phyloP scores from a whole-genome alignment of 2,888 invertebrate species.

The Plagiodera versicolora region DNA sequence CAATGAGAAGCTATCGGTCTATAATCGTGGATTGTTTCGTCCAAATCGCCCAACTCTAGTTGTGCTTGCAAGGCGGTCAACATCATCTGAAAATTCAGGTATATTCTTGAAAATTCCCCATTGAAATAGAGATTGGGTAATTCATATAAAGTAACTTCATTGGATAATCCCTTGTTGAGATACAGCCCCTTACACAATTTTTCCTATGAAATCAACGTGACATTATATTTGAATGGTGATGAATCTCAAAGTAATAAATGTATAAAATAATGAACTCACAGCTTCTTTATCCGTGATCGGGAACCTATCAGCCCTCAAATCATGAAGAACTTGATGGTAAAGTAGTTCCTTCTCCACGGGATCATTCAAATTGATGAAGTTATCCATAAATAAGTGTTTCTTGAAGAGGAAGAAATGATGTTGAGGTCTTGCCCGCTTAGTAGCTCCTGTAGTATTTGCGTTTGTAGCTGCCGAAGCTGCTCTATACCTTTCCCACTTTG shows the following conservation, averaged over 20 bases:
- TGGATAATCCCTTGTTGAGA: too few relatives aligned
- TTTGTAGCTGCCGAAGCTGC: conserved; percentile 63
- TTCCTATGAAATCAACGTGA: too few relatives aligned
- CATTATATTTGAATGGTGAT: too few relatives aligned
- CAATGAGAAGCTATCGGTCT: conserved; percentile 76
- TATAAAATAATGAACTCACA: conserved; percentile 63
- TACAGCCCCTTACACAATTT: too few relatives aligned
- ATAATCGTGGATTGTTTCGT: conserved; percentile 66
- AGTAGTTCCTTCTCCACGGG: conserved; percentile 91
- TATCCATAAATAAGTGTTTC: conserved; percentile 81
- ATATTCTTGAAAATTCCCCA: conserved; percentile 9
- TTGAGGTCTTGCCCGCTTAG: conserved; percentile 53
- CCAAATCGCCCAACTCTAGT: conserved; percentile 84
- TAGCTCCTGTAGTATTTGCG: conserved; percentile 47
- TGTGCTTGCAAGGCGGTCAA: conserved; percentile 92
- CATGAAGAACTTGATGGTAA: conserved; percentile 91
- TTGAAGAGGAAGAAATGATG: conserved; percentile 76
- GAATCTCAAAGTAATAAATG: too few relatives aligned
- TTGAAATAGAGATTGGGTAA: too few relatives aligned
- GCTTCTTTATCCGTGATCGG: conserved; percentile 94
- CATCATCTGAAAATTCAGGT: conserved; percentile 71
- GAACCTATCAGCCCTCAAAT: conserved; percentile 86
- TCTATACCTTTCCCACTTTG: conserved; percentile 90
- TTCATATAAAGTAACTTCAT: too few relatives aligned
- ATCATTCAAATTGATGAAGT: conserved; percentile 76